phyloP scores from a whole-genome alignment of 2,888 invertebrate species.

The Trichopoda pennipes region DNA sequence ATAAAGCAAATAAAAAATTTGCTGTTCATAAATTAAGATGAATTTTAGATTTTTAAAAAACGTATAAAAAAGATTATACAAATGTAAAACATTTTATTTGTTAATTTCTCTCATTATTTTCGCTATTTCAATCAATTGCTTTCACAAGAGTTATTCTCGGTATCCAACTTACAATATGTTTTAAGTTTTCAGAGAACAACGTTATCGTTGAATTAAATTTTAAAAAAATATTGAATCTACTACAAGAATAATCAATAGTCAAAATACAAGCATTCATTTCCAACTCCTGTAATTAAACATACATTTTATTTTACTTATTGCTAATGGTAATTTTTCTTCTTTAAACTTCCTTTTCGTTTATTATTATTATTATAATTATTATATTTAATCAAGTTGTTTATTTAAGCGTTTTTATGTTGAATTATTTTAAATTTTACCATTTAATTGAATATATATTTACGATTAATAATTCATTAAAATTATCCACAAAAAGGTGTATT shows the following conservation, averaged over 20 bases:
- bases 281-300: slow-evolving; percentile 23
- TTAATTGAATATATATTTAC: slow-evolving; percentile 71
- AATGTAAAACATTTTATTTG: slow-evolving; percentile 42
- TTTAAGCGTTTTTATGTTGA: slow-evolving; percentile 70
- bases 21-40: slow-evolving; percentile 36
- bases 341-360: slow-evolving; percentile 40
- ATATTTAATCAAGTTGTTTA: slow-evolving; percentile 73
- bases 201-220: not conserved
- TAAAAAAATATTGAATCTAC: not conserved
- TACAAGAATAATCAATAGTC: not conserved
- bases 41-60: slow-evolving; percentile 31
- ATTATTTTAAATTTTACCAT: slow-evolving; percentile 70
- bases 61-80: slow-evolving; percentile 18
- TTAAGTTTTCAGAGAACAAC: not conserved
- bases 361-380: slow-evolving; percentile 71
- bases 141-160: not conserved
- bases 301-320: slow-evolving; percentile 42
- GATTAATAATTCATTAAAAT: slow-evolving; percentile 66
- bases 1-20: not conserved
- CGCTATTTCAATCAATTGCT: not conserved
- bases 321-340: slow-evolving; percentile 45
- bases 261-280: slow-evolving; percentile 1
- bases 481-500: slow-evolving; percentile 46
- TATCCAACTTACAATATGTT: not conserved
- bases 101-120: slow-evolving; percentile 8